Evolutionary conservation across 2,797 vertebrate species (phyloP).

Genomic region (Pipistrellus nathusii): DNA sequence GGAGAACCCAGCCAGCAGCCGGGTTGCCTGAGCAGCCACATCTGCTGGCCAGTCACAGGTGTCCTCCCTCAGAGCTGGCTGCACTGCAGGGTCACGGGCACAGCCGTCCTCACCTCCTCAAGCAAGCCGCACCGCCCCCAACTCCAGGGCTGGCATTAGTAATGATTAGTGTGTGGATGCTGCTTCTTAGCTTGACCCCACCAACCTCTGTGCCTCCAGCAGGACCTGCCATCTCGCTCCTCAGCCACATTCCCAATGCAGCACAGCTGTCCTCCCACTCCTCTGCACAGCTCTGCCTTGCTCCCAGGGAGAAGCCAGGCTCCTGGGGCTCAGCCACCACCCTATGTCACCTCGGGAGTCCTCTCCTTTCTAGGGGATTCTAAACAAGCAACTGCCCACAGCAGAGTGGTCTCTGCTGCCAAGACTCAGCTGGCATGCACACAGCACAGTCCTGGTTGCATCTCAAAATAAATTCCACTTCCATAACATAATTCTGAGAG

Average conservation of each 20-base stretch:
- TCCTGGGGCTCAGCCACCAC: background rate
- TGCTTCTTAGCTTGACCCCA: fast-evolving
- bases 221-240: background rate
- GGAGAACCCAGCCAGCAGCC: background rate
- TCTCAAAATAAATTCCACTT: slow-evolving; percentile 60
- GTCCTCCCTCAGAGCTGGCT: background rate
- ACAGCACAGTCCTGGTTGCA: slow-evolving; percentile 3
- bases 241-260: background rate
- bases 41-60: background rate
- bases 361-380: background rate
- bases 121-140: background rate
- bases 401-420: background rate
- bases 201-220: background rate
- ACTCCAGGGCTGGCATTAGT: background rate
- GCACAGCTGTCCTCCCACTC: no score
- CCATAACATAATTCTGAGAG: slow-evolving; percentile 56
- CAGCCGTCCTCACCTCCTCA: background rate
- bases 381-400: background rate
- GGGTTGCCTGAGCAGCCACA: background rate
- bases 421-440: background rate
- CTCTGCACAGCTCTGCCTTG: fast-evolving
- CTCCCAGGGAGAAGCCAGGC: background rate
- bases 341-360: background rate
- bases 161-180: fast-evolving
- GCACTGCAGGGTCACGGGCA: background rate